These are phyloP conservation scores for Pomacea maculata DNA, from an alignment of 1,140 invertebrate genomes.

Conservation along the genomic window DNA sequence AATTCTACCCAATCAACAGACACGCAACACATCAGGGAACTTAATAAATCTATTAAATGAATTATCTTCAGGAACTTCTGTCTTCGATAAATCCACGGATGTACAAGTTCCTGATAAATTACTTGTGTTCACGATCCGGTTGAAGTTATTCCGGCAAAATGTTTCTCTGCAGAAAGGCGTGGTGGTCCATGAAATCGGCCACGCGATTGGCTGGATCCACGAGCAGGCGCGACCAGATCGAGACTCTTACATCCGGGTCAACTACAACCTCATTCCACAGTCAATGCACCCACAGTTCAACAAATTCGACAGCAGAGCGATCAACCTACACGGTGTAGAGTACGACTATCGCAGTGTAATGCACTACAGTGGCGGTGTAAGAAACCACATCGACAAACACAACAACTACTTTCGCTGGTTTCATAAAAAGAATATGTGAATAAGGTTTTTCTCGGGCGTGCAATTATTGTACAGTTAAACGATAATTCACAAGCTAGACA, in stretches of 20 bases:
- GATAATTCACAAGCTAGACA: too few species aligned
- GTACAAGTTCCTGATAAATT: too few species aligned
- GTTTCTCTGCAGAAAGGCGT: conserved; percentile 34
- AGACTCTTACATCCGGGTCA: conserved; percentile 73
- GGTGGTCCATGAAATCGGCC: conserved; percentile 67
- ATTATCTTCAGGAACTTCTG: too few species aligned
- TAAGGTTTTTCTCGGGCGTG: too few species aligned
- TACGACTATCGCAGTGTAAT: conserved; percentile 70
- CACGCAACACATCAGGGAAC: too few species aligned
- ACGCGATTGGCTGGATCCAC: conserved; percentile 68
- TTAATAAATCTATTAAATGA: too few species aligned
- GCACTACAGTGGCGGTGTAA: conserved; percentile 57
- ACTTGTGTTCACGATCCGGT: too few species aligned
- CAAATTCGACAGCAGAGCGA: conserved; percentile 59
- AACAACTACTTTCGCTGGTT: not conserved
- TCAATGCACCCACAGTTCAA: conserved; percentile 66
- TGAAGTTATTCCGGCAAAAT: too few species aligned
- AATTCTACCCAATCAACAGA: too few species aligned
- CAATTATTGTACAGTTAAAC: too few species aligned
- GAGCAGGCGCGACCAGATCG: conserved; percentile 75
- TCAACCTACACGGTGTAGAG: conserved; percentile 63
- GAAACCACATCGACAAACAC: not conserved
- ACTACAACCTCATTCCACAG: conserved; percentile 73
- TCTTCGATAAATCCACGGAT: too few species aligned
- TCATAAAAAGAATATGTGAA: not conserved